These are phyloP conservation scores for Chaetodon trifascialis DNA, from an alignment of 2,113 vertebrate genomes.

Conservation along the genomic window DNA sequence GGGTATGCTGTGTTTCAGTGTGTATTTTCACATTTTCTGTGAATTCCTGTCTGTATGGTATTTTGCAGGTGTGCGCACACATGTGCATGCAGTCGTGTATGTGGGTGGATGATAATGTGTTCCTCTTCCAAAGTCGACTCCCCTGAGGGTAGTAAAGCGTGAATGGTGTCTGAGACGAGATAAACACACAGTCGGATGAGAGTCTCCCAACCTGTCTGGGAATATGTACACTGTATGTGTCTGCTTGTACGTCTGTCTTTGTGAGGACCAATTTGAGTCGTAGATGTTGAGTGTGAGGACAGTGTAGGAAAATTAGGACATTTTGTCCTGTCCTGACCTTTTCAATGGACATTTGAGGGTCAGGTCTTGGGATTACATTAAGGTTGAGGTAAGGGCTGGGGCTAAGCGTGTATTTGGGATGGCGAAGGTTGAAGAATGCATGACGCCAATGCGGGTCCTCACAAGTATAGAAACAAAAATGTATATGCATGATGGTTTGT, in stretches of 20 bases:
- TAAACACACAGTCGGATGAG: conserved; percentile 34
- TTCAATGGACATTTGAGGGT: not conserved
- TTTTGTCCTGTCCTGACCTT: not conserved
- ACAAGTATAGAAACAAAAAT: not conserved
- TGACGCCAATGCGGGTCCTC: not conserved
- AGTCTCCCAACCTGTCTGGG: not conserved
- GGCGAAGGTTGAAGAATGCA: not conserved
- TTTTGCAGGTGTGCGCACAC: conserved; percentile 4
- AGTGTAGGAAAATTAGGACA: not conserved
- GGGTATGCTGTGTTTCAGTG: not conserved
- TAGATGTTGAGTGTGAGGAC: not conserved
- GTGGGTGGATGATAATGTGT: conserved; percentile 34
- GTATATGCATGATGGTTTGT: no score
- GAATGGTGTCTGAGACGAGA: conserved; percentile 36
- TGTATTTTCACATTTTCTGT: not conserved
- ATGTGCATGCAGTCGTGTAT: not conserved
- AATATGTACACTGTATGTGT: not conserved
- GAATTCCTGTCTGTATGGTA: not conserved
- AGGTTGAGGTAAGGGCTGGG: not conserved
- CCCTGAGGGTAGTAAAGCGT: conserved; percentile 37
- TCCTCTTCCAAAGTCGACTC: conserved; percentile 47
- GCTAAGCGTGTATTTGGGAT: not conserved
- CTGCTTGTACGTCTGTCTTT: not conserved
- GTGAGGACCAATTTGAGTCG: not conserved
- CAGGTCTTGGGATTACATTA: not conserved